These are phyloP conservation scores for Dolichomitus sp. DNA, from an alignment of 2,888 invertebrate genomes.

Conservation along the genomic window DNA sequence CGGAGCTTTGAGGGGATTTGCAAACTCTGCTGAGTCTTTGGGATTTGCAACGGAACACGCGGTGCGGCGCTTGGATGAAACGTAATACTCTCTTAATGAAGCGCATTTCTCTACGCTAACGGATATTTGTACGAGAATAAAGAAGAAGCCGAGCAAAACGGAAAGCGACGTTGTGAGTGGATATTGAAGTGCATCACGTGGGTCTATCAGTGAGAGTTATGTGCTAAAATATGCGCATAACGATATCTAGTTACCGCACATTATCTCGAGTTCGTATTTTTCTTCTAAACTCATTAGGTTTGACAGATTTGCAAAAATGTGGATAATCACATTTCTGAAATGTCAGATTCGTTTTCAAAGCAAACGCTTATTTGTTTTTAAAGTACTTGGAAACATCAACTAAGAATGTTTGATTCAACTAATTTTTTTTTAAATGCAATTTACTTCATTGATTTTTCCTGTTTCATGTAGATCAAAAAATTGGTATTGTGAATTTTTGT, in stretches of 20 bases:
- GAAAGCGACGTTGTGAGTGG: background rate
- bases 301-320: background rate
- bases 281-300: background rate
- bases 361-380: background rate
- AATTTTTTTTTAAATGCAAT: no score
- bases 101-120: slow-evolving; percentile 27
- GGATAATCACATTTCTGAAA: background rate
- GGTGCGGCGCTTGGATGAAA: slow-evolving; percentile 38
- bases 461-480: no score
- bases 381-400: background rate
- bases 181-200: slow-evolving; percentile 18
- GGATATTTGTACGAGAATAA: slow-evolving; percentile 15
- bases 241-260: slow-evolving; percentile 14
- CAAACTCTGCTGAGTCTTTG: slow-evolving; percentile 16
- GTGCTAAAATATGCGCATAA: slow-evolving; percentile 24
- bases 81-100: slow-evolving; percentile 34
- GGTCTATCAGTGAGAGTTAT: slow-evolving; percentile 4
- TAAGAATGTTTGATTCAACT: no score
- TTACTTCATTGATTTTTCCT: no score
- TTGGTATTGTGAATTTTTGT: no score
- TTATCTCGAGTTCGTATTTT: background rate
- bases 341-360: background rate
- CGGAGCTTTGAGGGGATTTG: background rate
- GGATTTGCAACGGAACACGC: slow-evolving; percentile 12
- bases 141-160: slow-evolving; percentile 17